Evolutionary conservation across 2,888 invertebrate genomes (phyloP).

Genomic region (Dysmachus trigonus): DNA sequence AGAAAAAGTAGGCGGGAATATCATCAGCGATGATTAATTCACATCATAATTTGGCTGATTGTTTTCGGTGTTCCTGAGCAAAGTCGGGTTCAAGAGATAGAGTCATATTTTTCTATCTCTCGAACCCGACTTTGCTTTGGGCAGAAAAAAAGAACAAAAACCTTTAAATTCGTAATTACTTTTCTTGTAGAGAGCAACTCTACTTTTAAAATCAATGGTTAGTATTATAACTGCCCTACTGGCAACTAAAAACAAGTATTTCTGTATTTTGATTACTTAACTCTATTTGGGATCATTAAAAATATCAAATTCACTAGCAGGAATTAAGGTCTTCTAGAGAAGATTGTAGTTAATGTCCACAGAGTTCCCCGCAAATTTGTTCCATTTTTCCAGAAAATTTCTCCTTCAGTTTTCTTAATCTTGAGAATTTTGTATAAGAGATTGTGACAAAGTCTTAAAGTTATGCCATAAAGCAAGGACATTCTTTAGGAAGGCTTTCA

Average conservation of each 20-base stretch:
- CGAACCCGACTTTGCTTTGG: background rate
- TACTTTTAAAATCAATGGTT: background rate
- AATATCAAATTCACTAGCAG: slow-evolving; percentile 20
- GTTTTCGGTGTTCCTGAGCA: background rate
- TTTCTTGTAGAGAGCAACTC: background rate
- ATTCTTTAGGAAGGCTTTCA: slow-evolving; percentile 23
- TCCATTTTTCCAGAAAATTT: background rate
- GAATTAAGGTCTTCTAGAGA: background rate
- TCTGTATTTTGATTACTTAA: background rate
- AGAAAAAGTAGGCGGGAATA: background rate
- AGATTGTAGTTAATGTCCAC: background rate
- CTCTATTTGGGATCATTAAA: slow-evolving; percentile 35
- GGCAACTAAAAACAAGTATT: background rate
- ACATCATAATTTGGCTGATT: background rate
- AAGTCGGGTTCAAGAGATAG: background rate
- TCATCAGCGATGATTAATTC: background rate
- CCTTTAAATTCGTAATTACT: background rate
- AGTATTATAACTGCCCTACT: background rate
- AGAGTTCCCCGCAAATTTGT: background rate
- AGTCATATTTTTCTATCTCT: too few species aligned
- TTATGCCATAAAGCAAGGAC: slow-evolving; percentile 35
- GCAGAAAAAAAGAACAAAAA: too few species aligned
- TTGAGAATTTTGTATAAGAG: slow-evolving; percentile 11
- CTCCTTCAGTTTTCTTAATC: background rate
- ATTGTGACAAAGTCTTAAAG: slow-evolving; percentile 32